Percentiles rank a stretch among this genome's conserved stretches.
phyloP scores from a whole-genome alignment of 2,888 invertebrate genomes.

The Leptopilina syphax region DNA sequence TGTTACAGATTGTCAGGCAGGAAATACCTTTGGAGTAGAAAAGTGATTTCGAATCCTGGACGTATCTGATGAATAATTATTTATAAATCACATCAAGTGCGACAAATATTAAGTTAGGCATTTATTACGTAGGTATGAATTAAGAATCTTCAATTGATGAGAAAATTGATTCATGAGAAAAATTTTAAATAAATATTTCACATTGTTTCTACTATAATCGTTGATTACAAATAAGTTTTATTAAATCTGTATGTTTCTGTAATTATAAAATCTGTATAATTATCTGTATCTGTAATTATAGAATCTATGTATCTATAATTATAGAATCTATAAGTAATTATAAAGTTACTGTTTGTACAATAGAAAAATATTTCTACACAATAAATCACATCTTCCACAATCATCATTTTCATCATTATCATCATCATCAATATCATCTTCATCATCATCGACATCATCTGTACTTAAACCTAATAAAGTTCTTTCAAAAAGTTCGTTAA shows the following conservation, averaged over 20 bases:
- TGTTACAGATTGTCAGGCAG: slow-evolving; percentile 84
- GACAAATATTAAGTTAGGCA: slow-evolving; percentile 46
- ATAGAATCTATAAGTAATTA: background rate
- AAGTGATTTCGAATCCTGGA: background rate
- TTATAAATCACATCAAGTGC: background rate
- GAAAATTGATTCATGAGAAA: too few species aligned
- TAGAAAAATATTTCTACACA: slow-evolving; percentile 11
- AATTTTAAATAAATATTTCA: too few species aligned
- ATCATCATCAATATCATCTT: too few species aligned
- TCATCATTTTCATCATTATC: too few species aligned
- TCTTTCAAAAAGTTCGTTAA: slow-evolving; percentile 69
- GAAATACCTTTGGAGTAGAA: slow-evolving; percentile 85
- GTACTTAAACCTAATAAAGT: slow-evolving; percentile 54
- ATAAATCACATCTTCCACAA: background rate
- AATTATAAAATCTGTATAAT: too few species aligned
- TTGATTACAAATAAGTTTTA: too few species aligned
- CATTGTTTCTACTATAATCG: too few species aligned
- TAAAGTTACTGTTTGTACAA: slow-evolving; percentile 39
- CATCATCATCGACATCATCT: background rate
- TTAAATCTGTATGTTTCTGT: too few species aligned
- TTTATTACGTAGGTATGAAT: slow-evolving; percentile 46
- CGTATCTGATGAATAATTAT: too few species aligned
- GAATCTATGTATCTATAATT: too few species aligned
- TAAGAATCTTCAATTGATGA: too few species aligned
- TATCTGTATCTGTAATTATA: too few species aligned